A percentile compares a stretch with the other conserved stretches of the same genome.
Conservation (phyloP, 2,113 vertebrate genomes). For the Semicossyphus pulcher region DNA sequence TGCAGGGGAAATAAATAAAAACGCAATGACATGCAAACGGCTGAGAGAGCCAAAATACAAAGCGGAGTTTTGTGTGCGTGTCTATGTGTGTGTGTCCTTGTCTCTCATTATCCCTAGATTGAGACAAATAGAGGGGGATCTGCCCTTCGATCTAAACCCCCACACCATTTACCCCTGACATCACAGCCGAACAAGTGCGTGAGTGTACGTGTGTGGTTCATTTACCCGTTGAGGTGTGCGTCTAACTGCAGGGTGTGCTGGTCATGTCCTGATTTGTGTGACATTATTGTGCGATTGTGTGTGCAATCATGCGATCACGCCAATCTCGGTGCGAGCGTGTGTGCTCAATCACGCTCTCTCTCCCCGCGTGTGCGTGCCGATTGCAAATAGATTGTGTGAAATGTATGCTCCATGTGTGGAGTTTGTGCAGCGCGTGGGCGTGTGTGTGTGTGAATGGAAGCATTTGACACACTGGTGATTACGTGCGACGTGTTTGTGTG, state of each 20-base stretch:
- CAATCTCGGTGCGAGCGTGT: background rate
- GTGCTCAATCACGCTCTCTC: background rate
- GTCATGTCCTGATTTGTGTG: constrained; percentile 31
- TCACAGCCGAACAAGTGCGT: constrained; percentile 31
- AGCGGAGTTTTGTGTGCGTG: background rate
- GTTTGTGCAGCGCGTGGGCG: background rate
- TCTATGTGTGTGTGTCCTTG: constrained; percentile 50
- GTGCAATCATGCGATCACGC: constrained; percentile 5
- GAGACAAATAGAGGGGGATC: constrained; percentile 72
- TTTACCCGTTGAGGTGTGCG: constrained; percentile 29
- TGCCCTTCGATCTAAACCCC: constrained; percentile 67
- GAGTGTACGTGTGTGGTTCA: background rate
- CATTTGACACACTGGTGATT: constrained; percentile 41
- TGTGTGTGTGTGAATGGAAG: background rate
- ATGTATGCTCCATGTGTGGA: constrained; percentile 6
- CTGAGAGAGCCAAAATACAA: constrained; percentile 33
- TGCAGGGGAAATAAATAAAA: constrained; percentile 59
- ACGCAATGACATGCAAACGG: constrained; percentile 49
- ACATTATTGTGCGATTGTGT: background rate
- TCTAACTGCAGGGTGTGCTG: background rate
- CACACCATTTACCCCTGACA: constrained; percentile 57
- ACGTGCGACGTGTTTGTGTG: constrained; percentile 26
- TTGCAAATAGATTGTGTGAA: background rate
- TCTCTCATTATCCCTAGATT: constrained; percentile 69
- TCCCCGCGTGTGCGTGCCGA: background rate